Percentiles rank a stretch among this genome's conserved stretches.
phyloP scores from a whole-genome alignment of 2,888 invertebrate genomes.

The Muscina levida region DNA sequence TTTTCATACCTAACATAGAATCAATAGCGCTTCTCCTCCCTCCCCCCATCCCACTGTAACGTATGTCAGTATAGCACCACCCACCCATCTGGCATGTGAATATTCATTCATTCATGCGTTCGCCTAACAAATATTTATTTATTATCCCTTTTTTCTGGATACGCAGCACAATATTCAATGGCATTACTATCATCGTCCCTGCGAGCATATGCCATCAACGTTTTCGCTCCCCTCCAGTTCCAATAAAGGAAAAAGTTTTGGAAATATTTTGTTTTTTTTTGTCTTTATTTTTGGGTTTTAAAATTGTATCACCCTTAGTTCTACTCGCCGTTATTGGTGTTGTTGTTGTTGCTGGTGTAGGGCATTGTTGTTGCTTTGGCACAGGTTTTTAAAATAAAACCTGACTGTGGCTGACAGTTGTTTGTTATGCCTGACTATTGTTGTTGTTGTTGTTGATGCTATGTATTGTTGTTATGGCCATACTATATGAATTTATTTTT shows the following conservation, averaged over 20 bases:
- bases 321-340: background rate
- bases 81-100: background rate
- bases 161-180: constrained; percentile 1
- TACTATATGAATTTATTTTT: constrained; percentile 16
- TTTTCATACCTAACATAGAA: too few relatives aligned
- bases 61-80: too few relatives aligned
- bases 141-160: constrained; percentile 33
- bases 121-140: constrained; percentile 28
- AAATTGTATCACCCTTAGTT: background rate
- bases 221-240: background rate
- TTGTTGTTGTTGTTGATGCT: background rate
- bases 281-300: background rate
- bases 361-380: background rate
- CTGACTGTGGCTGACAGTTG: constrained; percentile 54
- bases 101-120: constrained; percentile 3
- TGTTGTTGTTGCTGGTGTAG: background rate
- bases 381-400: constrained; percentile 47
- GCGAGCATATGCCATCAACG: background rate
- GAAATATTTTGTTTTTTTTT: constrained; percentile 6
- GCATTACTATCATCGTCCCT: background rate
- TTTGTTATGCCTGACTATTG: background rate
- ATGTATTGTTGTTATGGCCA: background rate
- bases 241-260: constrained; percentile 25
- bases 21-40: too few relatives aligned
- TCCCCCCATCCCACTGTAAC: too few relatives aligned